Evolutionary conservation across 1,140 invertebrate species (phyloP), one percentile per base, ranked within the genome.

Genomic region (Lineus longissimus): DNA sequence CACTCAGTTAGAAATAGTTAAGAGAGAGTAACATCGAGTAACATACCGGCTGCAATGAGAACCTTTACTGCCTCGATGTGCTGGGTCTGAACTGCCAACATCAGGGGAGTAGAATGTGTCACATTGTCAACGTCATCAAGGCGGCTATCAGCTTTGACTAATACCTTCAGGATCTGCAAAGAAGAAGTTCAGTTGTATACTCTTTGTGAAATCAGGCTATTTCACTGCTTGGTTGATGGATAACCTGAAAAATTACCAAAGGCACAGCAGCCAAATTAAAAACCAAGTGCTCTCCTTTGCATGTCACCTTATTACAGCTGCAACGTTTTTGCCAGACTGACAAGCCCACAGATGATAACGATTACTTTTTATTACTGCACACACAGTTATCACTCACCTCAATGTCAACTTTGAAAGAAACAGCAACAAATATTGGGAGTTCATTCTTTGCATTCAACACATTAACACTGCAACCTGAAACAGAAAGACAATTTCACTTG

Each of bases 131-230:
- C 65, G 2, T 70, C 22, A 62, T 78, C 69, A 30, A 77, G 15
- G 57, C 72, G 61, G 70, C 71, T 74, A 1, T 75, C 77, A 54
- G 75, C 73, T 27, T 72, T 62, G n/a, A 81, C 54, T 30, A 81
- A 65, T 11, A 59, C 41, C 30, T 70, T 57, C 2, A 78, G 64
- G 2, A 78, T 76, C 79, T 81, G 60, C 27, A 65, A 61, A 57
- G 30, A 59, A 23, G 58, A 45, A 61, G 25, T 15, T 2, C 23
- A 9, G 15, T 13, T 17, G 25, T 29, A 17, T 25, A 27, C 22
- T n/a, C n/a, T n/a, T n/a, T n/a, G n/a, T n/a, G n/a, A n/a, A n/a
- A n/a, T n/a, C n/a, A n/a, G n/a, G n/a, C n/a, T 9, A 27, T n/a
- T 22, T 47, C 11, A 15, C 33, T 4, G 2, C 17, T 41, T 9